Base-by-base conservation (phyloP, 2,888 invertebrate species). In the Brachypalpus laphriformis region DNA sequence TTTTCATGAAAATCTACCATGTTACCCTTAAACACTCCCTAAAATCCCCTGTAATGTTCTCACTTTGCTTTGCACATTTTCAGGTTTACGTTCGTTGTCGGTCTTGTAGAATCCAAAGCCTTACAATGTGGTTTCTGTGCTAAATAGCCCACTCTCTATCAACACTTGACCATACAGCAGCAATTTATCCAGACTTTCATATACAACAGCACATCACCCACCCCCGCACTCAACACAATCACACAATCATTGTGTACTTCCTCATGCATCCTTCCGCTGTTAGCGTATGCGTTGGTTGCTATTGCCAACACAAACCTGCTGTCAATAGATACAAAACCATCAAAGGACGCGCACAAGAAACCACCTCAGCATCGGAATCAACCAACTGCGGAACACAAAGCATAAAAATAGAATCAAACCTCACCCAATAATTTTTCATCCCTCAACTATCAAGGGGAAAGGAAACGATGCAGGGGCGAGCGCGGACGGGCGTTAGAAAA, bases 341-440 rank as follows among this genome's bases (percentile, higher is more conserved):
- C 42, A 74, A 74, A 63, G 51, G 74, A 76, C 51, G 57, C 66
- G 40, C 59, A 76, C 68, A 18, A 42, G 40, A 42, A 61, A 20
- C 51, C 37, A 72, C 72, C 65, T 45, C 57, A 68, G 40, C 22
- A 42, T 51, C 59, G n/a, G 45, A 61, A 51, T 61, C 61, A 68
- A 54, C 68, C 61, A 77, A 51, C 77, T 68, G 51, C 59, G 20
- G 54, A 14, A 37, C 51, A 68, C 68, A 76, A 49, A 68, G n/a
- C 42, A 34, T 57, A 28, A 61, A 72, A 72, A 72, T 40, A 31
- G 28, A 49, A 20, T 37, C 49, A 76, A 59, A 68, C 59, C 51
- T 77, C 68, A 66, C 31, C 68, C 59, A 77, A 77, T 70, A 70
- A 77, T 68, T 70, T 70, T 70, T 61, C 68, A 77, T 47, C 61